Base-by-base conservation (phyloP, 2,113 vertebrate species). In the Dasyprocta punctata region DNA sequence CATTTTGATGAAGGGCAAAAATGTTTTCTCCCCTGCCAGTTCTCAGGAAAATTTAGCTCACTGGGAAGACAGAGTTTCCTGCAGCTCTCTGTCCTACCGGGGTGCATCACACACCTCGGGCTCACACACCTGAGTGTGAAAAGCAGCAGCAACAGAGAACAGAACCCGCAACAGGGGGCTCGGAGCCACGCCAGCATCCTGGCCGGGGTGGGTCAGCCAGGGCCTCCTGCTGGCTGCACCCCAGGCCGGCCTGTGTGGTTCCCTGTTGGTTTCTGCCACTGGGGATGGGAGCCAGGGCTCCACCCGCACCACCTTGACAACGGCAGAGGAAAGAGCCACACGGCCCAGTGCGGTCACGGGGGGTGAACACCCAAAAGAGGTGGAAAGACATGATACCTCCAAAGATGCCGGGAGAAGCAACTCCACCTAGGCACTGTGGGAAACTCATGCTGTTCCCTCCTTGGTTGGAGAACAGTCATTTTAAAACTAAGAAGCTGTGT, bases 1-100 rank as follows among this genome's bases (percentile, higher is more conserved):
- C 41, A 13, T 77, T 90, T 65, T 85, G 28, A 94, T 69, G 88
- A 82, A 87, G 93, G 12, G 63, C 28, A 93, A 86, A 83, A 63
- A 19, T 41, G 13, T 26, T n/a, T n/a, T n/a, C 33, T 7, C 26
- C 7, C 3, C 54, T 56, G 54, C 77, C 33, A 60, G 33, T 30
- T 60, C 47, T 80, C 26, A 38, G 17, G 73, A 84, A 86, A 90
- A 88, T 63, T 2, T 20, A 86, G 60, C 49, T 89, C 12, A 36
- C 54, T 44, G 5, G 19, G 24, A 58, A 88, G n/a, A 69, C 7
- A 47, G 3, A 49, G 47, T 16, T 81, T 30, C 11, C 63, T 65
- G 11, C 8, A 56, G 65, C 87, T 96, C 33, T 33, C 49, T 7
- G n/a, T 54, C 11, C 1, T 13, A n/a, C 20, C 36, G 13, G 44